Percentiles rank a stretch among this genome's conserved stretches.
phyloP scores from a whole-genome alignment of 2,797 vertebrate species.

The Brachyrhaphis roseni region DNA sequence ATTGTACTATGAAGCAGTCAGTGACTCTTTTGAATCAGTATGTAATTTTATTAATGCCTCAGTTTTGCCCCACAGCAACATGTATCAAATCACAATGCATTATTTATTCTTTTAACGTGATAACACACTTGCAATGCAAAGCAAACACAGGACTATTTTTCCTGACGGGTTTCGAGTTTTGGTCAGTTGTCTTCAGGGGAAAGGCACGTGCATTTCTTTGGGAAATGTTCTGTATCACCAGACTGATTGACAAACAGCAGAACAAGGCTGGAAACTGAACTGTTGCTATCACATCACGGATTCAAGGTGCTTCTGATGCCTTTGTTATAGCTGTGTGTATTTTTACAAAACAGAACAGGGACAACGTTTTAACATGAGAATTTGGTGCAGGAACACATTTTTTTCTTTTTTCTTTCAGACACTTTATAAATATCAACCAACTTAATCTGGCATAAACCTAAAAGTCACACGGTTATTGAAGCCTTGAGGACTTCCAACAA shows the following conservation, averaged over 20 bases:
- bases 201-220: constrained; percentile 72
- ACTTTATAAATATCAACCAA: background rate
- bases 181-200: constrained; percentile 57
- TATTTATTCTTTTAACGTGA: constrained; percentile 59
- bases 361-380: constrained; percentile 30
- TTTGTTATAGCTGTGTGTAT: constrained; percentile 24
- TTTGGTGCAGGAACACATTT: constrained; percentile 33
- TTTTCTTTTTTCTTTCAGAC: constrained; percentile 28
- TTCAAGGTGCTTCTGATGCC: constrained; percentile 25
- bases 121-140: constrained; percentile 58
- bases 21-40: background rate
- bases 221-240: constrained; percentile 57
- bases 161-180: constrained; percentile 67
- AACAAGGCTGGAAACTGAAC: constrained; percentile 45
- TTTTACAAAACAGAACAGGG: constrained; percentile 43
- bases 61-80: constrained; percentile 46
- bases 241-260: constrained; percentile 71
- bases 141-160: constrained; percentile 59
- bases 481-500: background rate
- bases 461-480: background rate
- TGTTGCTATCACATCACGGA: constrained; percentile 28
- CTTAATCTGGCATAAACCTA: background rate
- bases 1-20: background rate
- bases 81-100: constrained; percentile 46
- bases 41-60: constrained; percentile 48